Conservation (phyloP, 2,113 vertebrate genomes). For the Regulus satrapa region DNA sequence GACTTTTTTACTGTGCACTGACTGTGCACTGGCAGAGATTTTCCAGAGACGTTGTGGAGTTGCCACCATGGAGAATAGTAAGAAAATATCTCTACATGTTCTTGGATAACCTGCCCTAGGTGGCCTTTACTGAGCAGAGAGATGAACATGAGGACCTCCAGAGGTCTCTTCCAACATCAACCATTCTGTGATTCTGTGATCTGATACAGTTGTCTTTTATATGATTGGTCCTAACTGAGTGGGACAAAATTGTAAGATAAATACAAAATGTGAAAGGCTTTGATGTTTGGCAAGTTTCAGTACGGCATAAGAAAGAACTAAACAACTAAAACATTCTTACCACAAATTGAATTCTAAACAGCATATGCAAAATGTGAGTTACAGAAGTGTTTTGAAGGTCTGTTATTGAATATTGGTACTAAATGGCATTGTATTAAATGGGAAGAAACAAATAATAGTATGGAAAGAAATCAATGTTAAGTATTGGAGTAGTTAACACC, state of each 20-base stretch:
- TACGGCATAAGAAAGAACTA: neutral
- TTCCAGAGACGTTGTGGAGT: neutral
- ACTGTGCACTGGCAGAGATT: neutral
- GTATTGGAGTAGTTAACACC: neutral
- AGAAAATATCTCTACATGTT: neutral
- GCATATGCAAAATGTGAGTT: neutral
- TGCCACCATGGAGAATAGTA: neutral
- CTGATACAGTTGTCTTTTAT: neutral
- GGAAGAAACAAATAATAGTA: neutral
- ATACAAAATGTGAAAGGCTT: neutral
- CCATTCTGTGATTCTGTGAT: neutral
- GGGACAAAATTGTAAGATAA: neutral
- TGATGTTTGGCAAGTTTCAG: neutral
- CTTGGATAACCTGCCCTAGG: neutral
- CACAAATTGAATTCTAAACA: neutral
- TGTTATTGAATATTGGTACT: neutral
- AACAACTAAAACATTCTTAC: neutral
- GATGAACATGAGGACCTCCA: rapidly evolving
- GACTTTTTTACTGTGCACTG: neutral
- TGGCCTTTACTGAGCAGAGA: neutral
- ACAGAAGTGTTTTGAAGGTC: neutral
- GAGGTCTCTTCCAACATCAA: neutral
- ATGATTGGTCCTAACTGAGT: neutral
- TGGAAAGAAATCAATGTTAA: neutral
- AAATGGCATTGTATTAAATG: neutral